Percentiles rank a stretch among this genome's conserved stretches.
These are phyloP conservation scores for Palloptera scutellata DNA, from an alignment of 2,888 invertebrate genomes.

Conservation along the genomic window DNA sequence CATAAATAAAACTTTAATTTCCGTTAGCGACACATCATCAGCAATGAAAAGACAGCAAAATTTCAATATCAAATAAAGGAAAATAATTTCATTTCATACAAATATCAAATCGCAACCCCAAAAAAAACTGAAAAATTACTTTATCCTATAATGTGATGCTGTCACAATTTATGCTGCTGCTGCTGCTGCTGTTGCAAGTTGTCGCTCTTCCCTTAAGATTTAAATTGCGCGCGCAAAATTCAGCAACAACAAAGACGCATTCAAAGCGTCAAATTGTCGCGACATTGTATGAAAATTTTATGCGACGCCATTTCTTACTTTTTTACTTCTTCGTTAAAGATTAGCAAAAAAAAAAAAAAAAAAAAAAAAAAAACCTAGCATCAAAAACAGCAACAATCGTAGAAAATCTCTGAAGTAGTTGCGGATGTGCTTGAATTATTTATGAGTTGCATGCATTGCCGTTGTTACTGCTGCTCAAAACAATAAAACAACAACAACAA, in stretches of 20 bases:
- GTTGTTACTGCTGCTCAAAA: no score
- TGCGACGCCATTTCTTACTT: conserved; percentile 17
- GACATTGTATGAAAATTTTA: conserved; percentile 23
- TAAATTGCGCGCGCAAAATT: not conserved
- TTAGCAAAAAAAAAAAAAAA: not conserved
- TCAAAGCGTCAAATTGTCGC: conserved; percentile 20
- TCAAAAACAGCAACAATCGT: no score
- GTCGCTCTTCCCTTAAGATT: not conserved
- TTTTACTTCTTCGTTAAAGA: conserved; percentile 13
- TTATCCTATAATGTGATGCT: not conserved
- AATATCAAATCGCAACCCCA: no score
- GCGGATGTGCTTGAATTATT: conserved; percentile 33
- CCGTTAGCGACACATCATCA: no score
- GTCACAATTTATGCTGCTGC: not conserved
- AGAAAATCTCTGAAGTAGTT: conserved; percentile 26
- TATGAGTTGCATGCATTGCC: conserved; percentile 29
- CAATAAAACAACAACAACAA: not conserved
- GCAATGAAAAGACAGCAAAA: no score
- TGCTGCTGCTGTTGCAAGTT: not conserved
- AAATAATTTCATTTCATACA: no score
- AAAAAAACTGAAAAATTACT: not conserved
- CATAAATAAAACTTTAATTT: no score
- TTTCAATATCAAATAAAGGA: no score
- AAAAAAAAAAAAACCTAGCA: not conserved
- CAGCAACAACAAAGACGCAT: conserved; percentile 1